phyloP scores from a whole-genome alignment of 2,888 invertebrate species.

The Balanococcus diminutus region DNA sequence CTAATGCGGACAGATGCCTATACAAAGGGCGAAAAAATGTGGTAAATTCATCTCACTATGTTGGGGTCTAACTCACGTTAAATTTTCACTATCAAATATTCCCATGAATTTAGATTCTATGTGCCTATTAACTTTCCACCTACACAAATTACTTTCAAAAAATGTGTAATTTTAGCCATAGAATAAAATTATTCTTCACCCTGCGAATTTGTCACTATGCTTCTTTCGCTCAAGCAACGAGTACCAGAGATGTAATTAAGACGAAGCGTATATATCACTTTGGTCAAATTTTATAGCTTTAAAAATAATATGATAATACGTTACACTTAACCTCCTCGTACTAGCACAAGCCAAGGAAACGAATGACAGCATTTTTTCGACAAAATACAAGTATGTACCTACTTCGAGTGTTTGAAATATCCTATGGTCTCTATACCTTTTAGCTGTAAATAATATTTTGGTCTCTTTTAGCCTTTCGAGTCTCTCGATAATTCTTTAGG shows the following conservation, averaged over 20 bases:
- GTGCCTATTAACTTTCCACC: no score
- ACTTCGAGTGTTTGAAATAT: neutral
- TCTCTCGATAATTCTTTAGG: neutral
- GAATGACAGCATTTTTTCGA: neutral
- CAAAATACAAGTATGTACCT: neutral
- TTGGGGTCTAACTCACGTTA: no score
- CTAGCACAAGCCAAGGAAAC: neutral
- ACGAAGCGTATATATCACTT: neutral
- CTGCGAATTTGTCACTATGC: no score
- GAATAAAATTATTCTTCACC: no score
- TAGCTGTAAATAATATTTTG: neutral
- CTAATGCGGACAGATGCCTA: no score
- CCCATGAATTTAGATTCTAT: no score
- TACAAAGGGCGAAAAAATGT: neutral
- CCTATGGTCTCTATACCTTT: neutral
- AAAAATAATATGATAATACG: neutral
- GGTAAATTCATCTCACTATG: no score
- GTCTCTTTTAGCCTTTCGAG: neutral
- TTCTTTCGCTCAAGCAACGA: no score
- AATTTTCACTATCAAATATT: no score
- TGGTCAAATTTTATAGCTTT: neutral
- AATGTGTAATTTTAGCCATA: no score
- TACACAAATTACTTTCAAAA: no score
- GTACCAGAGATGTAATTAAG: no score
- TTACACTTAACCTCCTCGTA: neutral